Evolutionary conservation across 2,888 invertebrate species (phyloP).

Genomic region (Melieria omissa): DNA sequence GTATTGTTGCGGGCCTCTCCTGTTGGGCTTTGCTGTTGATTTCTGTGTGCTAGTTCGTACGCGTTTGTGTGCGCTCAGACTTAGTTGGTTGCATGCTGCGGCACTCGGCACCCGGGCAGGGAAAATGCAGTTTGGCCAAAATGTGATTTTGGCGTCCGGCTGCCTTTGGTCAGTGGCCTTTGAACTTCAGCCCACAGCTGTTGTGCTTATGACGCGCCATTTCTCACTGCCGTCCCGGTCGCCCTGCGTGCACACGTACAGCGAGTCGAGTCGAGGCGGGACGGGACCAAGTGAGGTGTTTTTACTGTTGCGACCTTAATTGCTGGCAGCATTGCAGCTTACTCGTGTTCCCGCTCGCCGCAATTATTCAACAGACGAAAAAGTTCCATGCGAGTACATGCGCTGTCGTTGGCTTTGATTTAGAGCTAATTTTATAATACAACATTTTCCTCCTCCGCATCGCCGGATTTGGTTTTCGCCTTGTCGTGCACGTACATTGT

Average conservation of each 20-base stretch:
- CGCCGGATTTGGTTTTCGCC: conserved; percentile 33
- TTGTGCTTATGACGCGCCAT: background rate
- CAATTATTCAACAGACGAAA: conserved; percentile 12
- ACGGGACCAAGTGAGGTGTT: background rate
- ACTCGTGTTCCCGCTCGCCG: conserved; percentile 19
- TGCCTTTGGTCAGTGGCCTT: conserved; percentile 27
- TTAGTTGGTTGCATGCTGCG: conserved; percentile 14
- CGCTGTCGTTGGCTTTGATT: conserved; percentile 3
- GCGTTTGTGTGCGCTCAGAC: conserved; percentile 10
- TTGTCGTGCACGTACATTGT: conserved; percentile 83
- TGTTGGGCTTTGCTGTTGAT: background rate
- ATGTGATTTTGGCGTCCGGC: background rate
- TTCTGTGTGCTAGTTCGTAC: background rate
- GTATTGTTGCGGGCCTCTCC: background rate
- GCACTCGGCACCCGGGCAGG: no score
- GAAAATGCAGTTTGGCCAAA: no score
- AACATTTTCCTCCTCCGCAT: conserved; percentile 37
- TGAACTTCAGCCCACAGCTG: conserved; percentile 17
- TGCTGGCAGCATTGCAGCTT: conserved; percentile 16
- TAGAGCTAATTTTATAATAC: conserved; percentile 47
- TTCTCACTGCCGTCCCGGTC: background rate
- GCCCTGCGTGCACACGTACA: no score
- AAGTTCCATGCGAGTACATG: background rate
- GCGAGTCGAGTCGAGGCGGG: no score
- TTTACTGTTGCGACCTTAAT: conserved; percentile 16